Conservation (phyloP, 2,113 vertebrate genomes). For the Corythoichthys intestinalis region DNA sequence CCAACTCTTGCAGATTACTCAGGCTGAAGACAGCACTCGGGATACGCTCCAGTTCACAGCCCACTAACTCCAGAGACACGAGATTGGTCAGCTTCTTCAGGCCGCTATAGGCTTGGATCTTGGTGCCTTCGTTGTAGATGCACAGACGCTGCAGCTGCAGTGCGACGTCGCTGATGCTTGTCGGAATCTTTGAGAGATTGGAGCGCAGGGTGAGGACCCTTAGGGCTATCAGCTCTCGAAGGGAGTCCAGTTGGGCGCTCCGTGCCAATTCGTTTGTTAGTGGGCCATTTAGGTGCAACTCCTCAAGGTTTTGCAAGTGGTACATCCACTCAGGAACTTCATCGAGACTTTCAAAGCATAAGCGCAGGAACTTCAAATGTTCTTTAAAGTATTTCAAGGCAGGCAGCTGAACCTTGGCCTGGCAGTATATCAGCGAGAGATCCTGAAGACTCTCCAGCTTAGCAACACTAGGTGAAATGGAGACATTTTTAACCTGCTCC, state of each 20-base stretch:
- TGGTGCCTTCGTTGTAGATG: slow-evolving; percentile 77
- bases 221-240: slow-evolving; percentile 78
- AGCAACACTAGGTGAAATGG: slow-evolving; percentile 70
- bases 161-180: slow-evolving; percentile 72
- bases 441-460: slow-evolving; percentile 78
- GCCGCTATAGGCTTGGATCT: slow-evolving; percentile 77
- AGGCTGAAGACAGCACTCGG: slow-evolving; percentile 85
- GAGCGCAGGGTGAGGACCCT: slow-evolving; percentile 74
- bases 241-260: slow-evolving; percentile 70
- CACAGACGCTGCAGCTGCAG: slow-evolving; percentile 75
- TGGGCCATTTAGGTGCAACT: slow-evolving; percentile 78
- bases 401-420: slow-evolving; percentile 75
- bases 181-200: slow-evolving; percentile 79
- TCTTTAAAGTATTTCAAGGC: slow-evolving; percentile 76
- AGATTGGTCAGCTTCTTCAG: slow-evolving; percentile 80
- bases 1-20: slow-evolving; percentile 78
- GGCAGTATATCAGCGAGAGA: slow-evolving; percentile 77
- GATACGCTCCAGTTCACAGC: slow-evolving; percentile 82
- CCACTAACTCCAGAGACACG: slow-evolving; percentile 75
- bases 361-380: slow-evolving; percentile 73
- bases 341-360: slow-evolving; percentile 75
- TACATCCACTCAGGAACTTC: slow-evolving; percentile 84
- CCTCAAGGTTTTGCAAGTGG: slow-evolving; percentile 75
- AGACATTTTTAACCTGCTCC: slow-evolving; percentile 78
- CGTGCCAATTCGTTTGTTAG: slow-evolving; percentile 74